Evolutionary conservation across 2,888 invertebrate genomes (phyloP).

Genomic region (Eilema depressum): DNA sequence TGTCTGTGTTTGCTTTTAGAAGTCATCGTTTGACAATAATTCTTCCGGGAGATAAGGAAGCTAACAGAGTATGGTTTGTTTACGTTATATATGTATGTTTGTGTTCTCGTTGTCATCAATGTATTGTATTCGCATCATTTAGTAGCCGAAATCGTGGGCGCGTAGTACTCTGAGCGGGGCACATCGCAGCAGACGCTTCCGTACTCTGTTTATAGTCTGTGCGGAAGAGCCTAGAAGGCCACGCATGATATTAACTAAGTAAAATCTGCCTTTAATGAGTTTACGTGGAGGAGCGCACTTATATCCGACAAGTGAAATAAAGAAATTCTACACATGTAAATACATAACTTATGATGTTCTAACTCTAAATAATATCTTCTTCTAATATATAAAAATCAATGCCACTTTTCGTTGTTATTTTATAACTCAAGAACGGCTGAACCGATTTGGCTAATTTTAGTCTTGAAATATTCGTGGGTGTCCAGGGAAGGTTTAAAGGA

Average conservation of each 20-base stretch:
- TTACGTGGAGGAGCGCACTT: slow-evolving; percentile 53
- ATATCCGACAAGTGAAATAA: slow-evolving; percentile 31
- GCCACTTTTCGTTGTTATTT: no score
- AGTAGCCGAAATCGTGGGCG: slow-evolving; percentile 56
- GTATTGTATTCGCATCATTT: slow-evolving; percentile 51
- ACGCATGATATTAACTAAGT: slow-evolving; percentile 65
- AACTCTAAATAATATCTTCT: no score
- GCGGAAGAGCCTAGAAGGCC: slow-evolving; percentile 80
- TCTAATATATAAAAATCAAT: no score
- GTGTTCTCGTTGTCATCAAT: slow-evolving; percentile 53
- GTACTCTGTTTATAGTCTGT: slow-evolving; percentile 78
- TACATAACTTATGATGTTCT: not conserved
- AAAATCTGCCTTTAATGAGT: slow-evolving; percentile 62
- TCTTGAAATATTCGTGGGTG: no score
- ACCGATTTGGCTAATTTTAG: no score
- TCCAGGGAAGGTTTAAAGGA: no score
- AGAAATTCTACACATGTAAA: not conserved
- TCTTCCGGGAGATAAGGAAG: slow-evolving; percentile 79
- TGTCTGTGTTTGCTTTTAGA: slow-evolving; percentile 35
- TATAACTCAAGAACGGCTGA: no score
- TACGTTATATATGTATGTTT: slow-evolving; percentile 53
- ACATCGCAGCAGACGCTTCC: slow-evolving; percentile 71
- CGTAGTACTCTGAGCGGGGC: slow-evolving; percentile 49
- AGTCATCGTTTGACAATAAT: slow-evolving; percentile 56
- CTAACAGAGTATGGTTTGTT: slow-evolving; percentile 59